phyloP scores from a whole-genome alignment of 2,113 vertebrate genomes.

The Oophaga pumilio region DNA sequence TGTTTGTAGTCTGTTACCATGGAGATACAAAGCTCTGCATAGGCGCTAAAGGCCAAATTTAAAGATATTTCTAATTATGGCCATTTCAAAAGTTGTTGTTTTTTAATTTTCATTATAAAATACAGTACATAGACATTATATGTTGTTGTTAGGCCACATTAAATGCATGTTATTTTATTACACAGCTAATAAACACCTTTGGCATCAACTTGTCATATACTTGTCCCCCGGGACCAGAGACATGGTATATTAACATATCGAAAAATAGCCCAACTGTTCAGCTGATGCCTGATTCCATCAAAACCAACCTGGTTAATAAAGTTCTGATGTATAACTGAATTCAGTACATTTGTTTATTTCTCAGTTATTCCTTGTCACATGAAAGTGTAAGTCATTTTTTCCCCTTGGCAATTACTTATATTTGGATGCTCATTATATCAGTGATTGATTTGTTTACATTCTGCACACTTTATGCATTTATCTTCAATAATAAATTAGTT shows the following conservation, averaged over 20 bases:
- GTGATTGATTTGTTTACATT: background rate
- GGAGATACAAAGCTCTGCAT: too few species aligned
- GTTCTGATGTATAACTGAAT: background rate
- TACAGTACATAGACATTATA: too few species aligned
- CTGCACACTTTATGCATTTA: background rate
- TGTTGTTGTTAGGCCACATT: too few species aligned
- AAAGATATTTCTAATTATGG: too few species aligned
- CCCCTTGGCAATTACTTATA: background rate
- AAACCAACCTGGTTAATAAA: background rate
- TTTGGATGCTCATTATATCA: background rate
- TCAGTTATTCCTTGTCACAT: background rate
- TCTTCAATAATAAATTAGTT: background rate
- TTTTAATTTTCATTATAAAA: too few species aligned
- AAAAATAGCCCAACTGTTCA: background rate
- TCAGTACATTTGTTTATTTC: background rate
- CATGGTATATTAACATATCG: background rate
- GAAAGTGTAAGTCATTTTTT: background rate
- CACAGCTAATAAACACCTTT: too few species aligned
- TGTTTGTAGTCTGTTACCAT: too few species aligned
- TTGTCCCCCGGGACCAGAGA: too few species aligned
- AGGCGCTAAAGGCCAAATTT: too few species aligned
- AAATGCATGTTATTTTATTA: too few species aligned
- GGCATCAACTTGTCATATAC: too few species aligned
- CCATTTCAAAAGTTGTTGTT: too few species aligned
- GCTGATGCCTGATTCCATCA: background rate